Evolutionary conservation across 2,113 vertebrate genomes (phyloP).

Genomic region (Campylomormyrus numenius): DNA sequence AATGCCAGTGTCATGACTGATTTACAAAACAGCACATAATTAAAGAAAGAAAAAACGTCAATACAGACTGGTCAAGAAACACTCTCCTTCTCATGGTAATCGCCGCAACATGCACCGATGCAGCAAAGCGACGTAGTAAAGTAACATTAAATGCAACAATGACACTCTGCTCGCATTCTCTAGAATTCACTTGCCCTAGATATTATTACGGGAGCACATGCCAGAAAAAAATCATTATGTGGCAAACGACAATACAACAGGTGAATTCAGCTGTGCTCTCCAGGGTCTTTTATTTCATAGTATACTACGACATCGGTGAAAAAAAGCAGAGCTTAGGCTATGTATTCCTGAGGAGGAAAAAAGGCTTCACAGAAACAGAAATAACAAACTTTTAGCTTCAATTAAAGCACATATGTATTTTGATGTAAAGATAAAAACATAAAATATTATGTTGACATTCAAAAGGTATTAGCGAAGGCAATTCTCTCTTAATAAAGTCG

Average conservation of each 20-base stretch:
- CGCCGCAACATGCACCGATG: not conserved
- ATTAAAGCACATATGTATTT: not conserved
- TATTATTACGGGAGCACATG: not conserved
- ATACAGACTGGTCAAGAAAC: not conserved
- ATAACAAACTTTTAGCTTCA: not conserved
- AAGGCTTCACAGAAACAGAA: not conserved
- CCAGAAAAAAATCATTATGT: not conserved
- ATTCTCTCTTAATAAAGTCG: not conserved
- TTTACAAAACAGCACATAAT: constrained; percentile 19
- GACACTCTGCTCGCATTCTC: not conserved
- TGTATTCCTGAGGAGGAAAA: not conserved
- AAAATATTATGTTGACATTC: not conserved
- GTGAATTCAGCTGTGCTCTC: not conserved
- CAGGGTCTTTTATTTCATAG: not conserved
- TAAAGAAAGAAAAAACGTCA: not conserved
- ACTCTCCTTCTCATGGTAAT: not conserved
- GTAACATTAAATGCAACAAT: not conserved
- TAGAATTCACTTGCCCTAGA: not conserved
- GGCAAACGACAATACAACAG: not conserved
- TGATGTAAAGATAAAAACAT: not conserved
- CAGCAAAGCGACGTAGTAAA: not conserved
- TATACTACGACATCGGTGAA: not conserved
- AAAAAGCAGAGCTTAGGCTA: not conserved
- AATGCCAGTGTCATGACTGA: not conserved
- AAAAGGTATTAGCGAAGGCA: not conserved